These are phyloP conservation scores for Muscicapa adusta DNA, from an alignment of 2,113 vertebrate genomes.

Conservation along the genomic window DNA sequence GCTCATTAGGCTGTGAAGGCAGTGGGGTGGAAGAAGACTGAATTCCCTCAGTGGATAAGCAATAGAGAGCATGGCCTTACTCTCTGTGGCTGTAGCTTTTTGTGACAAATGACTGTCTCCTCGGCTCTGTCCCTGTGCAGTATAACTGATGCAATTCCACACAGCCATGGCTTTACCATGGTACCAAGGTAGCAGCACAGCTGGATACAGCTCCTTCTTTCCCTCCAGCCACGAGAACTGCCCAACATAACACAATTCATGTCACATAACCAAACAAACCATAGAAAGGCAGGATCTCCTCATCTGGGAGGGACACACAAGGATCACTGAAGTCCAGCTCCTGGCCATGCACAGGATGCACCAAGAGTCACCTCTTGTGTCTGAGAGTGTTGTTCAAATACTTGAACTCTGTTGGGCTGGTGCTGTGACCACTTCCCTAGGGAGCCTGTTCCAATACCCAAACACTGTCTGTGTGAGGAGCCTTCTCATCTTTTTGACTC, in stretches of 20 bases:
- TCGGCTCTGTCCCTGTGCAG: neutral
- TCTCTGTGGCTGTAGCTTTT: neutral
- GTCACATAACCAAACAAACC: accelerated
- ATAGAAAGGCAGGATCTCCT: neutral
- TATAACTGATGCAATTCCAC: neutral
- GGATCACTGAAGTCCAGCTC: neutral
- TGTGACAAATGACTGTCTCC: neutral
- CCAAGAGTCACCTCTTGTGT: neutral
- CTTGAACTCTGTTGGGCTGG: neutral
- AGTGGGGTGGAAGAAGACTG: neutral
- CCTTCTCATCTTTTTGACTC: neutral
- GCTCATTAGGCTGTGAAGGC: neutral
- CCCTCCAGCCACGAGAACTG: neutral
- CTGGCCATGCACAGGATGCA: neutral
- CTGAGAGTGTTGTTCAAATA: neutral
- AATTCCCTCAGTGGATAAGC: neutral
- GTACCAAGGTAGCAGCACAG: neutral
- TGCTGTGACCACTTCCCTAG: neutral
- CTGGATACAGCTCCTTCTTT: neutral
- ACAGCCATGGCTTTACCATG: neutral
- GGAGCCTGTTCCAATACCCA: neutral
- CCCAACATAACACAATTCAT: neutral
- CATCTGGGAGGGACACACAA: neutral
- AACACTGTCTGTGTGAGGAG: accelerated
- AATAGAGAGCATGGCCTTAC: accelerated